Evolutionary conservation across 2,888 invertebrate species (phyloP).

Genomic region (Coecobrya sp.): DNA sequence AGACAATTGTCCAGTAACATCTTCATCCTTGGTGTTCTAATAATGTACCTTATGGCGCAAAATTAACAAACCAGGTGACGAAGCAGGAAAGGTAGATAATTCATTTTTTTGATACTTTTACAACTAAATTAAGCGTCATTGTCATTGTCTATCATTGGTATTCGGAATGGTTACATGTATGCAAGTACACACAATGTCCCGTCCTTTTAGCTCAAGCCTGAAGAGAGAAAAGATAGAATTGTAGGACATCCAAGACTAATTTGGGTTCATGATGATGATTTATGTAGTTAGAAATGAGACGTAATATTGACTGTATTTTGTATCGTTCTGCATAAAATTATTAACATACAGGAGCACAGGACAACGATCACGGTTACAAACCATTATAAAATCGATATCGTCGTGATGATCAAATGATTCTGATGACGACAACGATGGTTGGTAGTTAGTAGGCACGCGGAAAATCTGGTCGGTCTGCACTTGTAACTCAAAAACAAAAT

Average conservation of each 20-base stretch:
- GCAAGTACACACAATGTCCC: neutral
- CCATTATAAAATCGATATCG: neutral
- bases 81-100: neutral
- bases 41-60: too few species aligned
- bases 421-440: neutral
- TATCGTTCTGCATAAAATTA: neutral
- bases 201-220: neutral
- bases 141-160: neutral
- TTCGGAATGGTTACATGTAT: neutral
- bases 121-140: conserved; percentile 30
- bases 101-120: conserved; percentile 38
- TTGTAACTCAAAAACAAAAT: conserved; percentile 13
- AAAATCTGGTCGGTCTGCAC: conserved; percentile 5
- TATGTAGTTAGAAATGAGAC: neutral
- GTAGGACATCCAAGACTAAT: conserved; percentile 27
- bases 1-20: too few species aligned
- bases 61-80: too few species aligned
- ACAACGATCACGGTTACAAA: conserved; percentile 10
- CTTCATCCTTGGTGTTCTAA: too few species aligned
- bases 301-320: neutral
- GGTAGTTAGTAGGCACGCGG: neutral
- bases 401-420: conserved; percentile 31
- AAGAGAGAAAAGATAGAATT: neutral
- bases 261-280: conserved; percentile 20
- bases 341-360: neutral